Conservation (phyloP, 2,888 invertebrate species). For the Baccha elongata region DNA sequence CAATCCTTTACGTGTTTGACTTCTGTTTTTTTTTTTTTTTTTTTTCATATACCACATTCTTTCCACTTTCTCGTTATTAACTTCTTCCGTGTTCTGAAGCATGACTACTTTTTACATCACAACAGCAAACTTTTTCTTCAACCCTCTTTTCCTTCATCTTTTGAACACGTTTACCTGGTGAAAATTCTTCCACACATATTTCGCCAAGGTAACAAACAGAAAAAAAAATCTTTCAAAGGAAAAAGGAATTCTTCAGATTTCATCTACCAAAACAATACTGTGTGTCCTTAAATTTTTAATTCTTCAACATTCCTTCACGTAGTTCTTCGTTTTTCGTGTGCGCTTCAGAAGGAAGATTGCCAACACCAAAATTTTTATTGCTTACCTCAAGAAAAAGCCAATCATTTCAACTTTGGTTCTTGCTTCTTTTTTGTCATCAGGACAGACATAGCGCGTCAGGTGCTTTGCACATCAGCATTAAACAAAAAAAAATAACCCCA, state of each 20-base stretch:
- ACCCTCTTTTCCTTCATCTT: slow-evolving; percentile 19
- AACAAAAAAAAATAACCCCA: slow-evolving; percentile 57
- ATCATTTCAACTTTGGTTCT: slow-evolving; percentile 55
- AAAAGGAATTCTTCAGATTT: slow-evolving; percentile 59
- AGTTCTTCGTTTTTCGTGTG: background rate
- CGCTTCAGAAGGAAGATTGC: slow-evolving; percentile 32
- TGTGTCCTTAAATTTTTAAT: slow-evolving; percentile 71
- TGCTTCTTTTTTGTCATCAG: background rate
- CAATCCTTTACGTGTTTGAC: slow-evolving; percentile 40
- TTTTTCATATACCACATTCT: slow-evolving; percentile 13
- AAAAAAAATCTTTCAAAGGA: slow-evolving; percentile 43
- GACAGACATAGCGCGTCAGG: slow-evolving; percentile 3
- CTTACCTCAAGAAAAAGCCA: slow-evolving; percentile 73
- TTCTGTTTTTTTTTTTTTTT: background rate
- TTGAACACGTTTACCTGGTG: background rate
- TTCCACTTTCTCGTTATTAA: slow-evolving; percentile 31
- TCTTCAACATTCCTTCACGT: slow-evolving; percentile 65
- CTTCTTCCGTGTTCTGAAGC: slow-evolving; percentile 11
- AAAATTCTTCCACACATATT: slow-evolving; percentile 53
- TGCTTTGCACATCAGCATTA: slow-evolving; percentile 49
- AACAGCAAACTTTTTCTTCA: slow-evolving; percentile 9
- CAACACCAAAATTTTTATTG: slow-evolving; percentile 68
- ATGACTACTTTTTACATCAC: slow-evolving; percentile 3
- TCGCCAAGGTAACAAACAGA: slow-evolving; percentile 8
- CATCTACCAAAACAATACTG: slow-evolving; percentile 53